Conservation (phyloP, 2,113 vertebrate genomes). For the Pelecanoides urinatrix region DNA sequence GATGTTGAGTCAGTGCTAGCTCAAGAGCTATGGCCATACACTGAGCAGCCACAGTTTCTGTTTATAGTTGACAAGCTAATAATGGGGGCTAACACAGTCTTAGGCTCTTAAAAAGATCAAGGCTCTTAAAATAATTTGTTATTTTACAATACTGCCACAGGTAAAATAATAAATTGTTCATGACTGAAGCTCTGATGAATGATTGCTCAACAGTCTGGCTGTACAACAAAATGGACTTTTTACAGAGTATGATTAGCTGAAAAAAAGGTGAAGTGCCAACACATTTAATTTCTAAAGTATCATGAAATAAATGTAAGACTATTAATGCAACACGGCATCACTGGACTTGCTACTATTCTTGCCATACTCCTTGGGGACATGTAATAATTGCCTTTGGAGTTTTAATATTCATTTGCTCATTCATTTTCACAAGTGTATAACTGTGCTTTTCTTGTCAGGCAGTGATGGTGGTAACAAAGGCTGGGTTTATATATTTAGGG, state of each 20-base stretch:
- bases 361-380: not conserved
- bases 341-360: not conserved
- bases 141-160: not conserved
- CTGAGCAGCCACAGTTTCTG: not conserved
- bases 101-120: not conserved
- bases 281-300: not conserved
- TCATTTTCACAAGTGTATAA: not conserved
- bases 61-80: not conserved
- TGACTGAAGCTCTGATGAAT: not conserved
- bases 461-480: not conserved
- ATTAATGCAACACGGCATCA: not conserved
- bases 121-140: not conserved
- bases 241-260: not conserved
- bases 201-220: not conserved
- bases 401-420: conserved; percentile 1
- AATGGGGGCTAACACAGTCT: not conserved
- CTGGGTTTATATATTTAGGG: not conserved
- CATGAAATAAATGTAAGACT: not conserved
- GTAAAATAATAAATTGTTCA: not conserved
- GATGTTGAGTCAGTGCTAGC: not conserved
- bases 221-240: not conserved
- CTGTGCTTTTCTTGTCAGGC: not conserved
- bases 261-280: not conserved
- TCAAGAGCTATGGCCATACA: not conserved
- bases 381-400: not conserved